Percentiles rank a stretch among this genome's conserved stretches.
phyloP scores from a whole-genome alignment of 2,113 vertebrate genomes.

The Cynocephalus volans region DNA sequence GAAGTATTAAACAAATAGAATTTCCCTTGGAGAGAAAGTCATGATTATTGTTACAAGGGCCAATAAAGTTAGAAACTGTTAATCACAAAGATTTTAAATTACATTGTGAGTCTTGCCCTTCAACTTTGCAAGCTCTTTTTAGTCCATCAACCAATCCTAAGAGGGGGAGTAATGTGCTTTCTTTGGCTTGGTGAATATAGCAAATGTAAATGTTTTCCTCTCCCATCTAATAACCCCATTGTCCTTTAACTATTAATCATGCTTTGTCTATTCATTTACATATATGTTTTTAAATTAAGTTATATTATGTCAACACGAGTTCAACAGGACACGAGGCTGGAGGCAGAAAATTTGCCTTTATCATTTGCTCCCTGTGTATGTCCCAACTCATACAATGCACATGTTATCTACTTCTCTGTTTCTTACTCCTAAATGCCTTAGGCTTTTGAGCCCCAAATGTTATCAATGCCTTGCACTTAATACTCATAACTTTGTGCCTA shows the following conservation, averaged over 20 bases:
- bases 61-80: conserved; percentile 66
- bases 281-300: conserved; percentile 15
- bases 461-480: neutral
- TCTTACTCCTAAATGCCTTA: neutral
- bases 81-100: conserved; percentile 56
- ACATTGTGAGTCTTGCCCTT: conserved; percentile 31
- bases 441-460: neutral
- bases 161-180: neutral
- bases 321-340: neutral
- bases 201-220: conserved; percentile 50
- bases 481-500: neutral
- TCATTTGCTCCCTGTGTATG: neutral
- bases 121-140: conserved; percentile 13
- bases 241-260: conserved; percentile 64
- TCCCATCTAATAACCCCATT: conserved; percentile 1
- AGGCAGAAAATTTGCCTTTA: neutral
- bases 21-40: neutral
- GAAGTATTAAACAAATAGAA: conserved; percentile 26
- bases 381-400: neutral
- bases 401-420: neutral
- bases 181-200: conserved; percentile 44
- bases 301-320: neutral
- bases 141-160: conserved; percentile 39
- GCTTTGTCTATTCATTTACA: neutral
- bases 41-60: conserved; percentile 54